A percentile compares a stretch with the other conserved stretches of the same genome.
Conservation (phyloP, 2,113 vertebrate genomes). For the Seriola quinqueradiata region DNA sequence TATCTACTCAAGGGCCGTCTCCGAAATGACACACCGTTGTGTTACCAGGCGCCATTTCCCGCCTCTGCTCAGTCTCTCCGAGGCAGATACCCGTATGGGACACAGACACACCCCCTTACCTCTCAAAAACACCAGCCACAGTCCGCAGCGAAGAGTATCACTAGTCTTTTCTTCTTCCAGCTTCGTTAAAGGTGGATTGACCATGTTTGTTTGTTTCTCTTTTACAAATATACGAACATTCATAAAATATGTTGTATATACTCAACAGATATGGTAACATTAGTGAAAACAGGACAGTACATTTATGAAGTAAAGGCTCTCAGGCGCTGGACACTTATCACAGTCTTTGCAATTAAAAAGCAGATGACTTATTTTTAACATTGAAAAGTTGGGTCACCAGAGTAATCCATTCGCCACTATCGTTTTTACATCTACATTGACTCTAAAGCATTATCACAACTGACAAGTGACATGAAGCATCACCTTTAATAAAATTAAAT, state of each 20-base stretch:
- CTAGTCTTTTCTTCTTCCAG: not conserved
- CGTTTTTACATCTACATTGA: not conserved
- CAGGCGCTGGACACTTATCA: not conserved
- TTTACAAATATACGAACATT: not conserved
- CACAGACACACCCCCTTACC: slow-evolving; percentile 83
- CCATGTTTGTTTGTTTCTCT: not conserved
- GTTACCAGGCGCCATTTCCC: slow-evolving; percentile 97
- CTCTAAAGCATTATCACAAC: slow-evolving; percentile 33
- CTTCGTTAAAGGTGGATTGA: not conserved
- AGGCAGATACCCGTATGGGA: slow-evolving; percentile 91
- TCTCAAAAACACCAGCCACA: slow-evolving; percentile 59
- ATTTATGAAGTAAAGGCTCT: not conserved
- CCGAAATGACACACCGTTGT: slow-evolving; percentile 83
- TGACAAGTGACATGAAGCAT: slow-evolving; percentile 70
- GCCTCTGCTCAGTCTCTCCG: slow-evolving; percentile 90
- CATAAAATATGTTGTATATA: not conserved
- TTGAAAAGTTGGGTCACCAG: not conserved
- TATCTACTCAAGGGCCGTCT: slow-evolving; percentile 76
- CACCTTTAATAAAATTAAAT: slow-evolving; percentile 81
- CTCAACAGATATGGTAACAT: not conserved
- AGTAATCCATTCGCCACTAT: not conserved
- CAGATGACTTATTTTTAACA: not conserved
- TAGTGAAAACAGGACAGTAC: not conserved
- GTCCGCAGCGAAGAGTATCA: slow-evolving; percentile 15
- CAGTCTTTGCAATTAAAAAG: not conserved